Base-by-base conservation (phyloP, 2,797 vertebrate species). In the Parambassis ranga region DNA sequence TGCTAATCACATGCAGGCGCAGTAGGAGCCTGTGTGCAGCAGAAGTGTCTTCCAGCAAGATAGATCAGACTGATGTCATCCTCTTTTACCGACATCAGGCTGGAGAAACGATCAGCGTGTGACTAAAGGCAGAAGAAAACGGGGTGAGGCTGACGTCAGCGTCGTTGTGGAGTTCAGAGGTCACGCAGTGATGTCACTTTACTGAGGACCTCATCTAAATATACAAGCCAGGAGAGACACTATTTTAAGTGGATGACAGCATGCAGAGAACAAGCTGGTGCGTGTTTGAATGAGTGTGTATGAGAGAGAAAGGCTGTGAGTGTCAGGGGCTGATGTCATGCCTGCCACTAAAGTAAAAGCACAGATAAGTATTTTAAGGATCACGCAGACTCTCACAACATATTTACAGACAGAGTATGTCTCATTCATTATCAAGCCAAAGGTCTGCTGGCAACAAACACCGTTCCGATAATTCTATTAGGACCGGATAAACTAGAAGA, bases 41-140 rank as follows among this genome's bases (percentile, higher is more conserved):
- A 69, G 65, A 78, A 62, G 52, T 39, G 52, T 69, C 63, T 52
- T 62, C 65, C 32, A 75, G 50, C 37, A 79, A n/a, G 71, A 71
- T 68, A n/a, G n/a, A 43, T 39, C 37, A 23, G 22, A 63, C 51
- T 87, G 81, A 87, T 82, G 83, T 87, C 75, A 86, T 73, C 59
- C 62, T 56, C 61, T 62, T n/a, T 63, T 49, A 32, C 3, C 51
- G 65, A 68, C 61, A 38, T 64, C 2, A 28, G 32, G 39, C 58
- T 48, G 58, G 24, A 71, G 62, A 39, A 77, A 65, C 31, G 47
- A 52, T 31, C 24, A 56, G 42, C n/a, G 51, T 24, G 39, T 30
- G 43, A 60, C 26, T 28, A 38, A 38, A 11, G 10, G 20, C 13
- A 71, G 68, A 19, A 27, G 13, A 4, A 24, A 14, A 28, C 14